phyloP scores from a whole-genome alignment of 2,888 invertebrate species.

The Tetragonisca angustula region DNA sequence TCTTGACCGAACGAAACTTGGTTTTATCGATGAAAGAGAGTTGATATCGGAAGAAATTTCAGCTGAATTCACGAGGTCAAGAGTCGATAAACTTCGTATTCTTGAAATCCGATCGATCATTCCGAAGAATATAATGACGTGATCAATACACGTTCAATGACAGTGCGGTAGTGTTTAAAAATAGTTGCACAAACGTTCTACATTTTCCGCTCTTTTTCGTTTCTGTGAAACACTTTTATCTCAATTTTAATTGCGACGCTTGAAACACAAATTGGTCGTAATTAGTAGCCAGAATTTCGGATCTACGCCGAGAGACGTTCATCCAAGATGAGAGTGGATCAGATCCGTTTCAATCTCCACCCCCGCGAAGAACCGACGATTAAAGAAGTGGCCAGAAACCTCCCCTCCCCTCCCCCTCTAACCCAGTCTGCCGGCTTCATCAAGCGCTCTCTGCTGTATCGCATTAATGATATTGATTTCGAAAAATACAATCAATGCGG shows the following conservation, averaged over 20 bases:
- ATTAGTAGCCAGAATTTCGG: not conserved
- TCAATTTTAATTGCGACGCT: not conserved
- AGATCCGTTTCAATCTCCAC: constrained; percentile 7
- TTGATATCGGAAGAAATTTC: not conserved
- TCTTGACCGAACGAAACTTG: not conserved
- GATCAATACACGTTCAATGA: not conserved
- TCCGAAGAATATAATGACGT: not conserved
- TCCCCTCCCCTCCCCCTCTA: constrained; percentile 59
- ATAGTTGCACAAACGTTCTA: too few species aligned
- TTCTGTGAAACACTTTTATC: not conserved
- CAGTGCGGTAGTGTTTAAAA: too few species aligned
- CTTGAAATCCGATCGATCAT: not conserved
- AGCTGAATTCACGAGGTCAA: not conserved
- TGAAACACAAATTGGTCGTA: not conserved
- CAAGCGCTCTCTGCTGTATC: constrained; percentile 80
- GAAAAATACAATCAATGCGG: constrained; percentile 78
- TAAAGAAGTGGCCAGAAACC: constrained; percentile 57
- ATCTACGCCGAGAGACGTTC: not conserved
- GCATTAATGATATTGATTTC: constrained; percentile 82
- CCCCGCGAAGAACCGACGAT: constrained; percentile 36
- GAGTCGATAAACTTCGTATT: not conserved
- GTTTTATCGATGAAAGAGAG: not conserved
- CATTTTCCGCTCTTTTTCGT: too few species aligned
- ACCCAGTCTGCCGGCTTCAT: constrained; percentile 75
- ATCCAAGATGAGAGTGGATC: not conserved